Conservation (phyloP, 2,113 vertebrate genomes). For the Mormoops blainvillei region DNA sequence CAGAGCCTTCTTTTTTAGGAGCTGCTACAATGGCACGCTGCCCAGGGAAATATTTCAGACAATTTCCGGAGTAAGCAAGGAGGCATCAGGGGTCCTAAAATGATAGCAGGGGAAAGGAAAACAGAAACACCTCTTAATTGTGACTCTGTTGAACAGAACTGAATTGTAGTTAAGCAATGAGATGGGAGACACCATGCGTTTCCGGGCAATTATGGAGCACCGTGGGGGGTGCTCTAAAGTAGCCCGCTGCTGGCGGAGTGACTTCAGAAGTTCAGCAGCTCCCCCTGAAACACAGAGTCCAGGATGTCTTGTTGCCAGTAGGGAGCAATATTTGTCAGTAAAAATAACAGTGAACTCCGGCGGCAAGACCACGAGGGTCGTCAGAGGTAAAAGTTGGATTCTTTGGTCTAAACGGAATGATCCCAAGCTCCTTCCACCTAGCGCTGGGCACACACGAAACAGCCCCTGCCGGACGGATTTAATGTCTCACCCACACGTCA, state of each 20-base stretch:
- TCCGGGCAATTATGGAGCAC: background rate
- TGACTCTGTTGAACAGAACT: conserved; percentile 23
- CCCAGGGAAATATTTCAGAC: conserved; percentile 35
- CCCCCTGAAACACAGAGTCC: background rate
- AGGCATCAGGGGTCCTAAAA: conserved; percentile 1
- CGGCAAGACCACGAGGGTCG: background rate
- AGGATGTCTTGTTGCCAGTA: background rate
- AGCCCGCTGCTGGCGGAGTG: background rate
- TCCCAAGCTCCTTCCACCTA: background rate
- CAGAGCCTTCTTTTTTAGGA: background rate
- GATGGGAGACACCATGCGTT: background rate
- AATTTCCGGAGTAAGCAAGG: conserved; percentile 2
- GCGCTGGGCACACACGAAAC: background rate
- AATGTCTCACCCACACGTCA: background rate
- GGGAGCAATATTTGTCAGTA: background rate
- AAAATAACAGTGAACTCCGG: conserved; percentile 10
- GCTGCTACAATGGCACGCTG: background rate
- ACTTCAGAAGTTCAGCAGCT: background rate
- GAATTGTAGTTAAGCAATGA: conserved; percentile 66
- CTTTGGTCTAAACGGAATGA: background rate
- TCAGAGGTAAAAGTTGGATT: background rate
- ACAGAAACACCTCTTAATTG: conserved; percentile 52
- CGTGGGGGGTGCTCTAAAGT: background rate
- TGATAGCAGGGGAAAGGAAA: background rate
- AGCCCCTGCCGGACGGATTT: background rate